phyloP scores from a whole-genome alignment of 1,140 invertebrate genomes.

The Drosophila athabasca region DNA sequence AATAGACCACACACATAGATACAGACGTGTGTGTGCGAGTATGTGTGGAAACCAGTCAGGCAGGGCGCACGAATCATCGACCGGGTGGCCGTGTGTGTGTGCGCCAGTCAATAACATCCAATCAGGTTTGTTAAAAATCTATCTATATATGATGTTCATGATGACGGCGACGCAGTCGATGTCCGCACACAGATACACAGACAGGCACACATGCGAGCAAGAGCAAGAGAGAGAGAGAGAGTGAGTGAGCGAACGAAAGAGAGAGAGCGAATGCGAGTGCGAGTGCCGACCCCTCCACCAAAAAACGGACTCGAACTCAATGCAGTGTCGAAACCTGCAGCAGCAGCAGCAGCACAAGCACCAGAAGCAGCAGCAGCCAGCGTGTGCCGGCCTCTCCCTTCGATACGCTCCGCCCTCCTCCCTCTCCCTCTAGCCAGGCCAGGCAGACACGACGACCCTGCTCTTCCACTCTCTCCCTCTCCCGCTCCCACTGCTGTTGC shows the following conservation, averaged over 20 bases:
- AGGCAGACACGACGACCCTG: slow-evolving; percentile 30
- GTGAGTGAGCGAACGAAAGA: slow-evolving; percentile 25
- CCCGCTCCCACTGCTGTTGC: slow-evolving; percentile 15
- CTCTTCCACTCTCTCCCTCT: slow-evolving; percentile 8
- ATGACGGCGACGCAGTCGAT: slow-evolving; percentile 80
- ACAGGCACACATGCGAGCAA: slow-evolving; percentile 6
- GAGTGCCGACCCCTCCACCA: slow-evolving; percentile 54
- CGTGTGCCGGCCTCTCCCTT: slow-evolving; percentile 30
- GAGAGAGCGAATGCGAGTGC: slow-evolving; percentile 12
- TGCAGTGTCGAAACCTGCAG: slow-evolving; percentile 4
- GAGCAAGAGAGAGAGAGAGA: slow-evolving; percentile 25
- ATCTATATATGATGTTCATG: slow-evolving; percentile 83
- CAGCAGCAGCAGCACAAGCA: background rate
- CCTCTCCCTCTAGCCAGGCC: too few relatives aligned
- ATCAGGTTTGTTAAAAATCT: slow-evolving; percentile 84
- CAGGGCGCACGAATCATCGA: slow-evolving; percentile 73
- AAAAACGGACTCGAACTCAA: slow-evolving; percentile 29
- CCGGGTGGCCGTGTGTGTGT: slow-evolving; percentile 66
- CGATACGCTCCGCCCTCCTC: too few relatives aligned
- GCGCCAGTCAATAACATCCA: slow-evolving; percentile 84
- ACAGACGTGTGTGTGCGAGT: slow-evolving; percentile 1
- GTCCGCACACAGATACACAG: slow-evolving; percentile 66
- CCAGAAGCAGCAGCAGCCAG: slow-evolving; percentile 20
- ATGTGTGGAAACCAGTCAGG: slow-evolving; percentile 49
- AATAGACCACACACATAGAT: slow-evolving; percentile 35